Evolutionary conservation across 2,888 invertebrate species (phyloP).

Genomic region (Athetis lepigone): DNA sequence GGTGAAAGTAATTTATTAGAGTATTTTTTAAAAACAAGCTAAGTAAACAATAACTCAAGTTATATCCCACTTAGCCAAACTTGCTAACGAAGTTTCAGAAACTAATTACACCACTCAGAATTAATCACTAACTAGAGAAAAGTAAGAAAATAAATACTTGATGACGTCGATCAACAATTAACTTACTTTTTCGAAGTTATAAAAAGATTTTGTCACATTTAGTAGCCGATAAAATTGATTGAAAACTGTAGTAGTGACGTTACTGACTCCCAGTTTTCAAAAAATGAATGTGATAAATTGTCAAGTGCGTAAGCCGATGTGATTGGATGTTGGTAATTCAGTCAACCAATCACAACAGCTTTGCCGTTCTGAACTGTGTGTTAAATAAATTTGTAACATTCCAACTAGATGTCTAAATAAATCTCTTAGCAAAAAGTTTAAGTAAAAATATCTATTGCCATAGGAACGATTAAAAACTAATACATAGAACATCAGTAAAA

Average conservation of each 20-base stretch:
- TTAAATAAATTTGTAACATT: too few species aligned
- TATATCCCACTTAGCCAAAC: slow-evolving; percentile 20
- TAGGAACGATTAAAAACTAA: too few species aligned
- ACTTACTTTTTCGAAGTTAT: background rate
- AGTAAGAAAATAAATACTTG: slow-evolving; percentile 12
- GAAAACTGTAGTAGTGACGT: slow-evolving; percentile 3
- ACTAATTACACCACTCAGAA: slow-evolving; percentile 28
- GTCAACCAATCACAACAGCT: too few species aligned
- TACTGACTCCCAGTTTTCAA: too few species aligned
- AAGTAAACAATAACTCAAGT: slow-evolving; percentile 5
- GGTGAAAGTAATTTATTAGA: slow-evolving; percentile 3
- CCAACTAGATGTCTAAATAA: too few species aligned
- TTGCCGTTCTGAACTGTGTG: too few species aligned
- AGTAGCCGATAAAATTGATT: background rate
- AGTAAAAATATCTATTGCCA: too few species aligned
- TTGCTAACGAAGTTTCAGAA: slow-evolving; percentile 27
- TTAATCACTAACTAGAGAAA: slow-evolving; percentile 12
- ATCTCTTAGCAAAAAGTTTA: too few species aligned
- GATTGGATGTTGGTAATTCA: too few species aligned
- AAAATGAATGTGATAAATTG: too few species aligned
- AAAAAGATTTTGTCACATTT: background rate
- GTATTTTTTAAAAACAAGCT: background rate
- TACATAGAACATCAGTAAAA: too few species aligned
- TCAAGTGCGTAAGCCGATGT: too few species aligned
- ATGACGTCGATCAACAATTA: slow-evolving; percentile 19